Evolutionary conservation across 2,888 invertebrate genomes (phyloP), one percentile per base, ranked within the genome.

Genomic region (Parasteatoda lunata): DNA sequence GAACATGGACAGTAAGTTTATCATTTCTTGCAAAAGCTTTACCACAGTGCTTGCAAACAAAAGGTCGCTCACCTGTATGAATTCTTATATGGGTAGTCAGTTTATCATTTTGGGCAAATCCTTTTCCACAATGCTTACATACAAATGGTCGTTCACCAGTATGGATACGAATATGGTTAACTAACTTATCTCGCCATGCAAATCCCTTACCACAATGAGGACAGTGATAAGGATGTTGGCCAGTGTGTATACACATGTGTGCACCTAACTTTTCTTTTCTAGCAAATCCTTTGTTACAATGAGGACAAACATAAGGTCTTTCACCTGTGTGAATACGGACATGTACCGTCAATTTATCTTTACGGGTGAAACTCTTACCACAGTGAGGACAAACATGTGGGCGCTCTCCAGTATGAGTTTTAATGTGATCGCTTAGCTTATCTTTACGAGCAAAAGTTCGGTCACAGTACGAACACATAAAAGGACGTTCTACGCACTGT

Each of bases 11-110:
- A 59, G 80, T 81, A 66, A 86, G 66, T 64, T 86, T 86, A 65
- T 86, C 85, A 65, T 86, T 86, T 54, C 79, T 76, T 30, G 85
- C 80, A 71, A 86, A 86, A 48, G 85, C 85, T 66, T 86, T 86
- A 48, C 85, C 85, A 71, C 85, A 86, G 49, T 86, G 85, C 45
- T 86, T 80, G 77, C 85, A 86, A 70, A 86, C 85, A 48, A 86
- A 86, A 72, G 85, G 85, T 47, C 85, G 79, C 52, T 86, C 85
- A 54, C 85, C 85, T 47, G 85, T 86, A 66, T 86, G 85, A 59
- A 78, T 86, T 52, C 85, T 68, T 15, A 86, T 72, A 15, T 86
- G 85, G 11, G 85, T 86, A 4, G 80, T 86, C 45, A 86, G 48
- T 70, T 86, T 86, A 80, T 85, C 85, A 65, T 85, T 85, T 49